Percentiles rank a stretch among this genome's conserved stretches.
Evolutionary conservation across 2,888 invertebrate species (phyloP).

Genomic region (Urechis unicinctus): DNA sequence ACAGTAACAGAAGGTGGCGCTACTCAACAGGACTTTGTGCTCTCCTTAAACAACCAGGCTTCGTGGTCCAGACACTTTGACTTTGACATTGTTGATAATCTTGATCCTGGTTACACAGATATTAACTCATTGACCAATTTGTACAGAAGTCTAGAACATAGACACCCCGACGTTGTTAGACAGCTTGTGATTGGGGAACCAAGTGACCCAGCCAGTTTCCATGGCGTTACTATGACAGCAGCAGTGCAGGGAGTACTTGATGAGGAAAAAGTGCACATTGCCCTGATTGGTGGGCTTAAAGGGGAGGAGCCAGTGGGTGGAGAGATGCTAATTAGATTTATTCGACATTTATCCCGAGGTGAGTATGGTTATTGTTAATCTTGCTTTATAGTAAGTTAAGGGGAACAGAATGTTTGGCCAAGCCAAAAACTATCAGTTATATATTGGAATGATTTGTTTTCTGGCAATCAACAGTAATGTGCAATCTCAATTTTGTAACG

Average conservation of each 20-base stretch:
- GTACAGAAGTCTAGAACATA: neutral
- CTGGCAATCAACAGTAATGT: too few species aligned
- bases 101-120: slow-evolving; percentile 21
- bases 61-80: slow-evolving; percentile 62
- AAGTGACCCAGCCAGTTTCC: too few species aligned
- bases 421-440: too few species aligned
- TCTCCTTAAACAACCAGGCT: slow-evolving; percentile 58
- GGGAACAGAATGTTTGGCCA: too few species aligned
- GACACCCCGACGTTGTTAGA: neutral
- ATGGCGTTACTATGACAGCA: too few species aligned
- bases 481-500: too few species aligned
- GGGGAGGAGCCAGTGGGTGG: slow-evolving; percentile 42
- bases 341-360: slow-evolving; percentile 62
- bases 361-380: slow-evolving; percentile 2
- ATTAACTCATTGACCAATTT: neutral
- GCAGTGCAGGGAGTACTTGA: too few species aligned
- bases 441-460: too few species aligned
- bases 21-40: slow-evolving; percentile 66
- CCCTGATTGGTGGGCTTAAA: slow-evolving; percentile 61
- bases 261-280: slow-evolving; percentile 20
- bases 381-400: neutral
- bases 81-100: slow-evolving; percentile 51
- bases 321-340: slow-evolving; percentile 55
- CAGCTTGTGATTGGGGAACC: neutral
- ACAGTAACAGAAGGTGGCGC: slow-evolving; percentile 58